Evolutionary conservation across 2,113 vertebrate genomes (phyloP).

Genomic region (Lamprotornis superbus): DNA sequence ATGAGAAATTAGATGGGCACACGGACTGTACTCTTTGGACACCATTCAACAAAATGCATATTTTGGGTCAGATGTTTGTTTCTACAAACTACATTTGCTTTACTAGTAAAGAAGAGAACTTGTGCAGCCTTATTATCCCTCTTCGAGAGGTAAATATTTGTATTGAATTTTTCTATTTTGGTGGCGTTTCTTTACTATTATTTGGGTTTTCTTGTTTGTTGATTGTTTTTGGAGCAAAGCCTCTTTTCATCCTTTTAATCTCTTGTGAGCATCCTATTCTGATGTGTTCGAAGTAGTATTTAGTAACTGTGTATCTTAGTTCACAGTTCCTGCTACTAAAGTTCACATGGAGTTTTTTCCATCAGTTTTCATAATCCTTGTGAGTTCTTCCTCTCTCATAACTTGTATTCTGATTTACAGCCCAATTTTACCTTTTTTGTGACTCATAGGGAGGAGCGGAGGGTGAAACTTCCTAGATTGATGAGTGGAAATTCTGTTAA

Average conservation of each 20-base stretch:
- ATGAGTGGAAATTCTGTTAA: not conserved
- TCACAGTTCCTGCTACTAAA: not conserved
- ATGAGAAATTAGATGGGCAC: slow-evolving; percentile 96
- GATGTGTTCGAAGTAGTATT: not conserved
- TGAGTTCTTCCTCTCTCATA: not conserved
- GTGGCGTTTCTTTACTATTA: not conserved
- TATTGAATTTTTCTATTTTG: not conserved
- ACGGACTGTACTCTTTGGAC: slow-evolving; percentile 98
- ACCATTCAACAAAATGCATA: slow-evolving; percentile 98
- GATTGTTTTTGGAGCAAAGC: not conserved
- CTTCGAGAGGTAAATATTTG: slow-evolving; percentile 84
- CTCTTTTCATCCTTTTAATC: not conserved
- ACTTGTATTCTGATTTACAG: not conserved
- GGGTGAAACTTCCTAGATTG: not conserved
- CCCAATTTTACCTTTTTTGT: not conserved
- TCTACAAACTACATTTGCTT: slow-evolving; percentile 99
- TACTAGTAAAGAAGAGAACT: slow-evolving; percentile 92
- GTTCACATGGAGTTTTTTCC: not conserved
- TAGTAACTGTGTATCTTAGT: not conserved
- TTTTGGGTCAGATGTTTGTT: slow-evolving; percentile 98
- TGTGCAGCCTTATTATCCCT: slow-evolving; percentile 97
- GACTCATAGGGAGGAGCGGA: not conserved
- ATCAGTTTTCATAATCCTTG: not conserved
- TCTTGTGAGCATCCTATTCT: not conserved
- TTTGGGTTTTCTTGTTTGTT: not conserved